Evolutionary conservation across 2,797 vertebrate genomes (phyloP).

Genomic region (Epinephelus malabaricus): DNA sequence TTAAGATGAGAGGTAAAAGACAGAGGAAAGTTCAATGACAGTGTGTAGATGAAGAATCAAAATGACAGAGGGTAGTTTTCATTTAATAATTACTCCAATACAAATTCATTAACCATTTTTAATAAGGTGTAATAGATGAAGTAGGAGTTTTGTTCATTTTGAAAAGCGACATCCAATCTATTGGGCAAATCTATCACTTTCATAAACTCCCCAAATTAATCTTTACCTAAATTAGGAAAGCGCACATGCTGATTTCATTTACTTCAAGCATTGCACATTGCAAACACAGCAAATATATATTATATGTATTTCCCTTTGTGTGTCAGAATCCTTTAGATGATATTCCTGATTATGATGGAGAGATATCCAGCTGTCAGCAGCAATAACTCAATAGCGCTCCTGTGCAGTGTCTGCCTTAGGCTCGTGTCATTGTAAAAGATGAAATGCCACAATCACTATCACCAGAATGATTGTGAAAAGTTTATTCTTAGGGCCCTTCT

Average conservation of each 20-base stretch:
- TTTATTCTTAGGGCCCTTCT: slow-evolving; percentile 76
- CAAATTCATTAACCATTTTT: too few species aligned
- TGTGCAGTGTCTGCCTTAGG: slow-evolving; percentile 51
- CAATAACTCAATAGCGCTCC: slow-evolving; percentile 65
- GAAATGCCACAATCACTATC: slow-evolving; percentile 71
- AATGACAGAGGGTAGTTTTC: neutral
- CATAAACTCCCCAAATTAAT: neutral
- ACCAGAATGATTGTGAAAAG: slow-evolving; percentile 68
- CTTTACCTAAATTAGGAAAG: slow-evolving; percentile 7
- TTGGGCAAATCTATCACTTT: slow-evolving; percentile 3
- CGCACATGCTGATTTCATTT: slow-evolving; percentile 1
- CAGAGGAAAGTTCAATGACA: neutral
- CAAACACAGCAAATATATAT: slow-evolving; percentile 8
- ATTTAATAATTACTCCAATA: too few species aligned
- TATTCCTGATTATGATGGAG: slow-evolving; percentile 68
- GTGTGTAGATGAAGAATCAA: neutral
- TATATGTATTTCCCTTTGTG: slow-evolving; percentile 18
- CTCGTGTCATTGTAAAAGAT: slow-evolving; percentile 58
- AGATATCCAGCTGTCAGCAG: slow-evolving; percentile 73
- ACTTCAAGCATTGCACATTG: neutral
- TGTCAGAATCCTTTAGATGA: slow-evolving; percentile 37
- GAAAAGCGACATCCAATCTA: neutral
- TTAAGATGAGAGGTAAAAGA: slow-evolving; percentile 29
- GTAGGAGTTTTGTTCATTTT: neutral
- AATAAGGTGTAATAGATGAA: too few species aligned